Evolutionary conservation across 2,113 vertebrate species (phyloP).

Genomic region (Grallaria varia): DNA sequence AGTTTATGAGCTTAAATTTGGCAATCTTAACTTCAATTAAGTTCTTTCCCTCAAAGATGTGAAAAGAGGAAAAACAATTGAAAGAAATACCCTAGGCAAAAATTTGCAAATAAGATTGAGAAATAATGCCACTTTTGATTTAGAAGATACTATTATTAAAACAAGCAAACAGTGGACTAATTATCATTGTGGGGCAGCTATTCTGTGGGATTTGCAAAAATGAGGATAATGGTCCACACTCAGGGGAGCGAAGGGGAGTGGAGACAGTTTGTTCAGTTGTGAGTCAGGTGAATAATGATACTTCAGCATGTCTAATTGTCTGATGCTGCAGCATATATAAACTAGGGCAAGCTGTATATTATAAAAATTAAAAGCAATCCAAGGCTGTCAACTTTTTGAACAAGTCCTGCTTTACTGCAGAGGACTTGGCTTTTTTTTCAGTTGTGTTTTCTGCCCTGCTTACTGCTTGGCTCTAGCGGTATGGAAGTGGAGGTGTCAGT

Average conservation of each 20-base stretch:
- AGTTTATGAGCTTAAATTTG: not conserved
- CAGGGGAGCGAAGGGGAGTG: not conserved
- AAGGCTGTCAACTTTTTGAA: not conserved
- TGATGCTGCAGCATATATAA: constrained; percentile 32
- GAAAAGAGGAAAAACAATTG: not conserved
- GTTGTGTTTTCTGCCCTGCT: not conserved
- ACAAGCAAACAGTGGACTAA: not conserved
- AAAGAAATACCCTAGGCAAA: not conserved
- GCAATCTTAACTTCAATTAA: not conserved
- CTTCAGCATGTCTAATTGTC: constrained; percentile 65
- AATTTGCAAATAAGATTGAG: not conserved
- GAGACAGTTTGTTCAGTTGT: not conserved
- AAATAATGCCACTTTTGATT: not conserved
- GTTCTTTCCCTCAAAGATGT: not conserved
- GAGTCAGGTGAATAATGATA: constrained; percentile 19
- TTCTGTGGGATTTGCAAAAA: constrained; percentile 30
- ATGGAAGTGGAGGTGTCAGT: not conserved
- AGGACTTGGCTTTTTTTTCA: not conserved
- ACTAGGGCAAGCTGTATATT: constrained; percentile 46
- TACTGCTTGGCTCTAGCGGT: not conserved
- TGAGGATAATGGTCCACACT: not conserved
- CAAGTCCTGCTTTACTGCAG: not conserved
- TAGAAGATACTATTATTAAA: not conserved
- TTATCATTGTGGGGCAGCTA: not conserved
- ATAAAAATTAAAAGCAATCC: constrained; percentile 37